phyloP scores from a whole-genome alignment of 2,113 vertebrate genomes.

The Tretioscincus oriximinensis region DNA sequence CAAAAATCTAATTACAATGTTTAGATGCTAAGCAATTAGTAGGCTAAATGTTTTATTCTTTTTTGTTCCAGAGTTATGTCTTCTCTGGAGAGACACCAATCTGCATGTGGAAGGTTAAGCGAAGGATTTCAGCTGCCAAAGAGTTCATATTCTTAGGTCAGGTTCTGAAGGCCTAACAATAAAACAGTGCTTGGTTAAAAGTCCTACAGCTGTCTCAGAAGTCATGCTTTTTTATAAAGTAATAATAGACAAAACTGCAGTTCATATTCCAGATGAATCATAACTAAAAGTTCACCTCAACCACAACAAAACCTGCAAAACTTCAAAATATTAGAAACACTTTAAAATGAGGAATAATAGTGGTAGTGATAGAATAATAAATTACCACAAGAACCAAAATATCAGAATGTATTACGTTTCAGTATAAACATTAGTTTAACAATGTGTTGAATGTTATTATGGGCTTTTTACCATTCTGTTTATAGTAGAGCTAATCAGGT shows the following conservation, averaged over 20 bases:
- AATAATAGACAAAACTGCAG: constrained; percentile 1
- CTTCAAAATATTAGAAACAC: constrained; percentile 29
- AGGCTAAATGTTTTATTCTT: constrained; percentile 62
- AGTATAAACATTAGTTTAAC: not conserved
- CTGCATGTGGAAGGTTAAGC: constrained; percentile 39
- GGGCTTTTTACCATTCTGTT: not conserved
- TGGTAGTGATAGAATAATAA: constrained; percentile 8
- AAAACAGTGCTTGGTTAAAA: constrained; percentile 23
- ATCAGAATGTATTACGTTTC: not conserved
- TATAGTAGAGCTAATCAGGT: not conserved
- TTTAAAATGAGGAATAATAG: constrained; percentile 3
- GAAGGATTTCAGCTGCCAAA: constrained; percentile 34
- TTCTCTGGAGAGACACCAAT: constrained; percentile 46
- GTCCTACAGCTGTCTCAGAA: not conserved
- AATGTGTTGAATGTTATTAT: not conserved
- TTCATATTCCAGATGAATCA: constrained; percentile 8
- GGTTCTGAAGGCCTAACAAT: constrained; percentile 29
- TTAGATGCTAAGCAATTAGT: constrained; percentile 69
- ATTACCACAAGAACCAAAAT: constrained; percentile 1
- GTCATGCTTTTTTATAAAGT: not conserved
- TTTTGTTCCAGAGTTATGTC: constrained; percentile 48
- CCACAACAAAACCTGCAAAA: not conserved
- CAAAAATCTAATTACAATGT: constrained; percentile 71
- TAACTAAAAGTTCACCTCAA: not conserved
- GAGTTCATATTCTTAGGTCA: constrained; percentile 24